Percentiles rank a stretch among this genome's conserved stretches.
Conservation (phyloP, 2,113 vertebrate genomes). For the Pyxicephalus adspersus region DNA sequence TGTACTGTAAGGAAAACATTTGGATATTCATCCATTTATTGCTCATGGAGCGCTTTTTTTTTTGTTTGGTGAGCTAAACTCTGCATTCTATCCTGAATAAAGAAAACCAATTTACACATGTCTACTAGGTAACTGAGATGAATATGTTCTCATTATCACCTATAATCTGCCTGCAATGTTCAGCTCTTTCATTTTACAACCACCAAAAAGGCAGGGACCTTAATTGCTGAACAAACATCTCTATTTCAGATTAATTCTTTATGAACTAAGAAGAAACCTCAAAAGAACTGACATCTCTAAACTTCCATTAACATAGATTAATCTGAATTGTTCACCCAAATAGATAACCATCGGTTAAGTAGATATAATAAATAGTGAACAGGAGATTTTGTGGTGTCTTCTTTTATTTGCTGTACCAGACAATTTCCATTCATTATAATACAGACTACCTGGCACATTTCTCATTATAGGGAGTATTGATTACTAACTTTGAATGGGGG, state of each 20-base stretch:
- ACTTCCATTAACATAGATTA: background rate
- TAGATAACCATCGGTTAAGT: background rate
- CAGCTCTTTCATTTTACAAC: background rate
- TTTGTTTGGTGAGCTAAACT: background rate
- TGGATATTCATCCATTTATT: constrained; percentile 4
- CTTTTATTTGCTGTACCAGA: constrained; percentile 37
- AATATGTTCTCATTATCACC: constrained; percentile 14
- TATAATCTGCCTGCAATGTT: background rate
- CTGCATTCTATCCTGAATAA: background rate
- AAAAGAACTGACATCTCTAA: background rate
- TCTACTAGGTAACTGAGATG: background rate
- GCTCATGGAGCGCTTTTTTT: background rate
- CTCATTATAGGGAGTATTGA: constrained; percentile 54
- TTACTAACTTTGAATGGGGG: constrained; percentile 37
- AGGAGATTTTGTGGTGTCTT: background rate
- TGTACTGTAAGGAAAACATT: constrained; percentile 33
- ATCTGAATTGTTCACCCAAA: background rate
- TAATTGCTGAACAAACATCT: constrained; percentile 1
- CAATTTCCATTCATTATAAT: constrained; percentile 45
- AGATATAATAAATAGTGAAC: background rate
- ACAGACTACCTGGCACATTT: constrained; percentile 38
- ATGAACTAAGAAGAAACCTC: background rate
- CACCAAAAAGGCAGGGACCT: background rate
- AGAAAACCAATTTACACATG: background rate
- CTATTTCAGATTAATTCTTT: background rate